A percentile compares a stretch with the other conserved stretches of the same genome.
Conservation (phyloP, 2,888 invertebrate species). For the Caenorhabditis plicata region DNA sequence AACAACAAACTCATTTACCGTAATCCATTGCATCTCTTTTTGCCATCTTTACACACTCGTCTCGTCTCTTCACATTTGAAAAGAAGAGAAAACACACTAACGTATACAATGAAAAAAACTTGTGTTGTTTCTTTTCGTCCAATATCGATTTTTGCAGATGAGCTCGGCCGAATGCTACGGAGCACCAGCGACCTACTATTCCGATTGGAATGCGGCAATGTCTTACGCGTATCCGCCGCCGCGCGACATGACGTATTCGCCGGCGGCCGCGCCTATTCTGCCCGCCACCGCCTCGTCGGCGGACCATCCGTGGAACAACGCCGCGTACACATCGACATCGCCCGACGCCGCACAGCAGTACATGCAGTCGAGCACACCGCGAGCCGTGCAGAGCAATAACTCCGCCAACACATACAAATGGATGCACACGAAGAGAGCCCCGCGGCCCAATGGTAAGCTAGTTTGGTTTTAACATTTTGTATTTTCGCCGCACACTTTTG, state of each 20-base stretch:
- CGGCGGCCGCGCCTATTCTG: constrained; percentile 12
- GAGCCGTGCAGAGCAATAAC: constrained; percentile 12
- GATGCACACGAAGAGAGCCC: constrained; percentile 63
- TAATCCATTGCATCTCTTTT: neutral
- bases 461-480: neutral
- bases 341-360: too few relatives aligned
- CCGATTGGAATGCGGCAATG: constrained; percentile 36
- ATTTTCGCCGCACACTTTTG: neutral
- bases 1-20: too few relatives aligned
- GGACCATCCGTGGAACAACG: too few relatives aligned
- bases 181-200: constrained; percentile 27
- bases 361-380: constrained; percentile 17
- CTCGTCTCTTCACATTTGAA: neutral
- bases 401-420: constrained; percentile 56
- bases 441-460: constrained; percentile 49
- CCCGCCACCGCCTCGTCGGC: constrained; percentile 7
- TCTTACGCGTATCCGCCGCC: constrained; percentile 5
- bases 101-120: too few relatives aligned
- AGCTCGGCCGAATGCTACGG: constrained; percentile 43
- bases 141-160: too few relatives aligned
- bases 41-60: constrained; percentile 3
- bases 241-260: constrained; percentile 4
- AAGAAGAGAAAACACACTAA: too few relatives aligned
- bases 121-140: too few relatives aligned
- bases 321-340: too few relatives aligned